Percentiles rank a stretch among this genome's conserved stretches.
These are phyloP conservation scores for Sarcophaga peregrina DNA, from an alignment of 1,140 invertebrate genomes.

Conservation along the genomic window DNA sequence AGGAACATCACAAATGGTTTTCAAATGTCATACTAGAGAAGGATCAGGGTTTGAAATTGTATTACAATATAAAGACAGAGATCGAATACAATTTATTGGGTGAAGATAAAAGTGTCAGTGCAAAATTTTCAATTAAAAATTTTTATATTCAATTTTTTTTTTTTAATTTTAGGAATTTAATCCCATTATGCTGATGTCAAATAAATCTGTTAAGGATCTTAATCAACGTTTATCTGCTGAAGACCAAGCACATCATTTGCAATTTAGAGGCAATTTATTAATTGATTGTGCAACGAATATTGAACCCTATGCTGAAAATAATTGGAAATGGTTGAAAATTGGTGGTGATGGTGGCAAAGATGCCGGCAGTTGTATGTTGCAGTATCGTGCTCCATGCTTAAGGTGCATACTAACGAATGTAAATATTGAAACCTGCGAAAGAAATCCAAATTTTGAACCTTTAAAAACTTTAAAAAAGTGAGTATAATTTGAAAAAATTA, in stretches of 20 bases:
- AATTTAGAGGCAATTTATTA: constrained; percentile 66
- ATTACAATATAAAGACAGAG: not conserved
- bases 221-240: constrained; percentile 51
- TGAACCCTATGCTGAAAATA: constrained; percentile 64
- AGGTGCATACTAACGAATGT: constrained; percentile 70
- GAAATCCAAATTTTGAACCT: constrained; percentile 68
- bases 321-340: constrained; percentile 58
- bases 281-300: constrained; percentile 49
- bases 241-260: constrained; percentile 49
- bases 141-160: not conserved
- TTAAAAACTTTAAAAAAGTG: constrained; percentile 66
- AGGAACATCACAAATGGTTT: constrained; percentile 71
- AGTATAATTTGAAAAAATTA: not conserved
- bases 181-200: constrained; percentile 60
- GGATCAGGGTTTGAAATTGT: constrained; percentile 68
- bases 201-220: constrained; percentile 62
- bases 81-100: not conserved
- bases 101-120: constrained; percentile 20
- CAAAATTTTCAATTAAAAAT: not conserved
- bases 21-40: constrained; percentile 69
- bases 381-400: constrained; percentile 53
- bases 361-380: constrained; percentile 44
- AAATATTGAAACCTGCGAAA: constrained; percentile 68
- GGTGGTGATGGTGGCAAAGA: not conserved
- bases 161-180: constrained; percentile 57